Percentiles rank a stretch among this genome's conserved stretches.
Conservation (phyloP, 2,888 invertebrate genomes). For the Dynastes tityus region DNA sequence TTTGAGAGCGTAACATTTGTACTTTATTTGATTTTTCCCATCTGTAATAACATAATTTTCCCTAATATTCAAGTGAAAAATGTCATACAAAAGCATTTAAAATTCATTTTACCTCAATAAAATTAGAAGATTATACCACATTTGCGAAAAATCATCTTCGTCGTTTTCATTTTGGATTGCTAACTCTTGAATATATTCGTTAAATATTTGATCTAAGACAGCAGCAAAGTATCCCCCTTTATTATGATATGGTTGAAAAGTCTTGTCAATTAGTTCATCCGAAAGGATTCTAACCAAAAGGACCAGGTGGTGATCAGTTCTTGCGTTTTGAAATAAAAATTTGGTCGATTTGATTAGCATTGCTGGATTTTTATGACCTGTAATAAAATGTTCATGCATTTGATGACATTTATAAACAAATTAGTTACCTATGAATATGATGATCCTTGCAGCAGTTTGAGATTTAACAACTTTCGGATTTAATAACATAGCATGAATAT, state of each 20-base stretch:
- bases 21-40: constrained; percentile 77
- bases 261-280: constrained; percentile 72
- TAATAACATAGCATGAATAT: constrained; percentile 74
- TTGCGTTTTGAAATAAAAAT: constrained; percentile 76
- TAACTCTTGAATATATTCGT: constrained; percentile 61
- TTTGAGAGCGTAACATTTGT: constrained; percentile 68
- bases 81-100: not conserved
- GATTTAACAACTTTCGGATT: constrained; percentile 73
- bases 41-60: constrained; percentile 66
- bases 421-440: constrained; percentile 72
- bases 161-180: constrained; percentile 58
- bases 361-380: constrained; percentile 76
- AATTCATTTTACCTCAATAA: constrained; percentile 60
- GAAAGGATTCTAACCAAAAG: constrained; percentile 77
- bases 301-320: constrained; percentile 75
- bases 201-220: constrained; percentile 67
- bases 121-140: constrained; percentile 67
- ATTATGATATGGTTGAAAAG: constrained; percentile 64
- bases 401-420: not conserved
- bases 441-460: constrained; percentile 76
- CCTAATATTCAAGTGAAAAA: constrained; percentile 51
- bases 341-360: constrained; percentile 77
- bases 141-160: constrained; percentile 61
- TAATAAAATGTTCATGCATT: constrained; percentile 42
- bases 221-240: constrained; percentile 71